Evolutionary conservation across 2,113 vertebrate genomes (phyloP), one percentile per base, ranked within the genome.

Genomic region (Brienomyrus brachyistius): DNA sequence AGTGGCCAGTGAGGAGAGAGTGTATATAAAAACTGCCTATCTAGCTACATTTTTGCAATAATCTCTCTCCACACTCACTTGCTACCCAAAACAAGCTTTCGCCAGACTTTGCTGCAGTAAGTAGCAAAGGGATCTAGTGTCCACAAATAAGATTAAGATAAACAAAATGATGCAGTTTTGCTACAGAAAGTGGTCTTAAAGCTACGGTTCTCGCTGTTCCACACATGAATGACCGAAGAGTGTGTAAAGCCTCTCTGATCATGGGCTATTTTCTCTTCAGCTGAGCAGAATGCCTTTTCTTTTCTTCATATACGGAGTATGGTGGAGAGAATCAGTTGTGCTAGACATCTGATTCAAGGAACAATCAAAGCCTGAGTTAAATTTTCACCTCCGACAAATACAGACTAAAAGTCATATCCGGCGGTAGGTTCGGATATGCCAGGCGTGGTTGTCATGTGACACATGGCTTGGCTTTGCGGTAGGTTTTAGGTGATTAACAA

Each of bases 241-340:
- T 13, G 5, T 7, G n/a, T 35, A 9, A 5, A 21, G 35, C 31
- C 40, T 17, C 40, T 83, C 21, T 7, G 7, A 83, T 19, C n/a
- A 17, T 59, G 51, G 23, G 87, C 51, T 80, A 52, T 51, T 50
- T 56, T 82, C 62, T 89, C 62, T 50, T 52, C 21, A 86, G n/a
- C 48, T 48, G 45, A 89, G 74, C 90, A 91, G 88, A 91, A 88
- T 59, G 74, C 54, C 17, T 92, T 45, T 45, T 5, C 5, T 62
- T 31, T 51, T 91, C 43, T 47, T 89, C 80, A 59, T 70, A 88
- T 82, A 70, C 70, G 80, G 27, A 88, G 83, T 87, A 85, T 90
- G 88, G 83, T 83, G 43, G 84, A 87, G 19, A 89, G 80, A 84
- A 35, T 70, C 45, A 2, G 47, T 47, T 10, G 19, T 52, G 45